Evolutionary conservation across 2,888 invertebrate species (phyloP), one percentile per base, ranked within the genome.

Genomic region (Digitonthophagus gazella): DNA sequence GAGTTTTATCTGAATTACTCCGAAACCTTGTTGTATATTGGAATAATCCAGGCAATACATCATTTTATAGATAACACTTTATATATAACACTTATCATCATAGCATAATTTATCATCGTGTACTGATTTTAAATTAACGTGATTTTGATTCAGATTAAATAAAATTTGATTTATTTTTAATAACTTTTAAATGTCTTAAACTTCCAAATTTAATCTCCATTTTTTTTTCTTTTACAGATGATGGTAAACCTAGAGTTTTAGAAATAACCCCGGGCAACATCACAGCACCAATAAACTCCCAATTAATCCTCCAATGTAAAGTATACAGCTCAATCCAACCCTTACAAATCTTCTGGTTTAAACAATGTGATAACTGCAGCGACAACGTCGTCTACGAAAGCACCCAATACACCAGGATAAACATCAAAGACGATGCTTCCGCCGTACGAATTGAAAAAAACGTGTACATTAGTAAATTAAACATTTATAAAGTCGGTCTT

Each of bases 301-400:
- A 80, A 71, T 74, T 80, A 16, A 79, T 80, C 14, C 79, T 82
- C 15, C 80, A 79, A 20, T 82, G 82, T 71, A 80, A 79, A 69
- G 78, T 80, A n/a, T 77, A 76, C 22, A 81, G 81, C 69, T 75
- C 76, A 57, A 76, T 77, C 14, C 79, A 78, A 0, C 80, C 80
- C 0, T 75, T 75, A 44, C 8, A 44, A 61, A 79, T 82, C 55
- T 76, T 78, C 68, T 82, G 82, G 82, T 79, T 81, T 69, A 81
- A 81, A 71, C 78, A 78, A 71, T 79, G 80, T 66, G 76, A 76
- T 69, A 76, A 75, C 3, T 72, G 72, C 15, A 78, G 76, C 64
- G 80, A 80, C 71, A 79, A 80, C 67, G n/a, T 61, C 4, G 75
- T 80, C 15, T 77, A 78, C 67, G 74, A 76, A 15, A 75, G 76